Percentiles rank a stretch among this genome's conserved stretches.
phyloP scores from a whole-genome alignment of 2,797 vertebrate genomes.

The Aulostomus chinensis region DNA sequence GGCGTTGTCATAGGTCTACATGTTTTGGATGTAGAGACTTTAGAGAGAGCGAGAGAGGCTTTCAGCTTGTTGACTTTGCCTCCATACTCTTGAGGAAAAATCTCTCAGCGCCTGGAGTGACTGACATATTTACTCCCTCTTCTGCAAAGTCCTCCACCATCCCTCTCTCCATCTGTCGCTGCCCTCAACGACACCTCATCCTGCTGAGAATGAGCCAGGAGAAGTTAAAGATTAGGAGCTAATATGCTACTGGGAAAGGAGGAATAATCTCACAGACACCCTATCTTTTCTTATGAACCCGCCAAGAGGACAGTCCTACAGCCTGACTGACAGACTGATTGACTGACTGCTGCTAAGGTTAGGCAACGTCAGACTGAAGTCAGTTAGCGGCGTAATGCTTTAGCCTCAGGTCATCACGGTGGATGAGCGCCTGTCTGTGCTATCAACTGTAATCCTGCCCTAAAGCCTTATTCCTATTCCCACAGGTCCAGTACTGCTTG shows the following conservation, averaged over 20 bases:
- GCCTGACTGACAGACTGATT: constrained; percentile 31
- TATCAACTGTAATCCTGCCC: constrained; percentile 54
- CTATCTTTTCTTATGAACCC: constrained; percentile 51
- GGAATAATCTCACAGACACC: constrained; percentile 51
- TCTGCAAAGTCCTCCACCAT: constrained; percentile 39
- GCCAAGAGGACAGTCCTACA: constrained; percentile 30
- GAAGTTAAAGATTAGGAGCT: constrained; percentile 60
- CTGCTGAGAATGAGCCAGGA: constrained; percentile 46
- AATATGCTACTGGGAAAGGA: constrained; percentile 56
- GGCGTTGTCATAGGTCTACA: background rate
- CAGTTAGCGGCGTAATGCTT: constrained; percentile 16
- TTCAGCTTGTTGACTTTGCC: constrained; percentile 27
- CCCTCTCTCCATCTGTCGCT: constrained; percentile 33
- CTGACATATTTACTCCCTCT: constrained; percentile 55
- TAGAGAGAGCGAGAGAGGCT: too few relatives aligned
- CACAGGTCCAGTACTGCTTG: constrained; percentile 4
- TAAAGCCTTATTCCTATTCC: constrained; percentile 16
- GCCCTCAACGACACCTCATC: constrained; percentile 50
- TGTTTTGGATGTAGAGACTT: background rate
- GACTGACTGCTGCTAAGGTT: constrained; percentile 61
- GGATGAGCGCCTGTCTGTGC: constrained; percentile 20
- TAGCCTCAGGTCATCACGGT: constrained; percentile 30
- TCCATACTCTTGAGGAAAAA: constrained; percentile 17
- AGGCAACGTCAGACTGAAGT: constrained; percentile 29
- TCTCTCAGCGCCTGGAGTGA: constrained; percentile 34